Percentiles rank a stretch among this genome's conserved stretches.
Evolutionary conservation across 2,113 vertebrate species (phyloP).

Genomic region (Ifrita kowaldi): DNA sequence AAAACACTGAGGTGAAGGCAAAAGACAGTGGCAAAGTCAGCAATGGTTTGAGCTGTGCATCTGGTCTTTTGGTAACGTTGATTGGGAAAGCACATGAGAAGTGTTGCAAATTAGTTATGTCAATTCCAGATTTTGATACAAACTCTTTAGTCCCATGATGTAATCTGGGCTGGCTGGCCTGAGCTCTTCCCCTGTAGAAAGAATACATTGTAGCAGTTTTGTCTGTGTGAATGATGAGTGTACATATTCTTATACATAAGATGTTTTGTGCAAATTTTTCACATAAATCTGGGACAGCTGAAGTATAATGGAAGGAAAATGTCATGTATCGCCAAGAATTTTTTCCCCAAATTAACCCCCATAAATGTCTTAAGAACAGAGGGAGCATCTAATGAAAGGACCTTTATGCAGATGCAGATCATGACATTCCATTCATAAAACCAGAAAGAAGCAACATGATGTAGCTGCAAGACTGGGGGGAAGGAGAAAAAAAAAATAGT

Average conservation of each 20-base stretch:
- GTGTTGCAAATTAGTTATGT: slow-evolving; percentile 12
- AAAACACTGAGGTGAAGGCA: slow-evolving; percentile 28
- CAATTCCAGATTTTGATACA: not conserved
- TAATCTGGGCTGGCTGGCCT: not conserved
- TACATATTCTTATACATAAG: not conserved
- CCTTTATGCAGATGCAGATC: slow-evolving; percentile 42
- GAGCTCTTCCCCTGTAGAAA: slow-evolving; percentile 10
- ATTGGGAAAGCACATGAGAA: not conserved
- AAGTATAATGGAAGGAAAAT: slow-evolving; percentile 25
- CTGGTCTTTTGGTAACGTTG: not conserved
- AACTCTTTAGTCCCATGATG: not conserved
- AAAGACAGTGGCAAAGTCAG: slow-evolving; percentile 14
- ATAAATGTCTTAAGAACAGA: slow-evolving; percentile 38
- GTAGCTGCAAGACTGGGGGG: not conserved
- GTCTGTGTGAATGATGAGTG: not conserved
- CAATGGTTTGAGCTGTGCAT: not conserved
- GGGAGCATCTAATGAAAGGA: slow-evolving; percentile 50
- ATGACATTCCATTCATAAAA: slow-evolving; percentile 52
- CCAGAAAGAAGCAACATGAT: not conserved
- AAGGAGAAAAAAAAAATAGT: not conserved
- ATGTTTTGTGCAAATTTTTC: slow-evolving; percentile 7
- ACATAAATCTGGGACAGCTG: slow-evolving; percentile 9
- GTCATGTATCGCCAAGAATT: not conserved
- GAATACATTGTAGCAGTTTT: slow-evolving; percentile 2
- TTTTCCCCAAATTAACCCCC: slow-evolving; percentile 25